Conservation (phyloP, 2,797 vertebrate species). For the Sphenodon punctatus region DNA sequence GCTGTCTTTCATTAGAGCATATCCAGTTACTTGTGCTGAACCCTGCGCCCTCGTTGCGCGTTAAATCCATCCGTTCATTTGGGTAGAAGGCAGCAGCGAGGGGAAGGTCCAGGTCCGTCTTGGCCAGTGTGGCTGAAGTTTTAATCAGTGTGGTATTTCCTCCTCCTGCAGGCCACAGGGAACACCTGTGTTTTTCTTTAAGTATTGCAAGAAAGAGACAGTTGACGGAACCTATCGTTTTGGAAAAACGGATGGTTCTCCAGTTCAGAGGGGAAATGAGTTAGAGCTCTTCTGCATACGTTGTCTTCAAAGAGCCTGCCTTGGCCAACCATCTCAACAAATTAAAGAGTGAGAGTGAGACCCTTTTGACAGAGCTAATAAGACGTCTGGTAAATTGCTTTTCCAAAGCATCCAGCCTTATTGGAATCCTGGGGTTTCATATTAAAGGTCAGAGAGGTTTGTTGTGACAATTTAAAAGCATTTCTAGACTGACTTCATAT, state of each 20-base stretch:
- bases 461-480: background rate
- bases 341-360: background rate
- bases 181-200: slow-evolving; percentile 64
- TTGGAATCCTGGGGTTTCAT: background rate
- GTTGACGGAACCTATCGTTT: slow-evolving; percentile 7
- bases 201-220: slow-evolving; percentile 38
- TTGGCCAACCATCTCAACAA: background rate
- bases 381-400: background rate
- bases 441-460: background rate
- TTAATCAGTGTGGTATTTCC: slow-evolving; percentile 65
- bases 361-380: background rate
- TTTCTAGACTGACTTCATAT: background rate
- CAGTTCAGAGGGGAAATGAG: background rate
- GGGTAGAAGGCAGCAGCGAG: fast-evolving
- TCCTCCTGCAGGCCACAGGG: slow-evolving; percentile 36
- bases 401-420: background rate
- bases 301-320: slow-evolving; percentile 8
- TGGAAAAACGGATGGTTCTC: slow-evolving; percentile 8
- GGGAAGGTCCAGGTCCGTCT: slow-evolving; percentile 26
- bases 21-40: background rate
- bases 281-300: background rate
- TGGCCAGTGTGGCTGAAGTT: background rate
- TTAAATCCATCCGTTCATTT: background rate
- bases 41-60: background rate
- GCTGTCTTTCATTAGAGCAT: background rate